Percentiles rank a stretch among this genome's conserved stretches.
These are phyloP conservation scores for Podargus strigoides DNA, from an alignment of 2,797 vertebrate species.

Conservation along the genomic window DNA sequence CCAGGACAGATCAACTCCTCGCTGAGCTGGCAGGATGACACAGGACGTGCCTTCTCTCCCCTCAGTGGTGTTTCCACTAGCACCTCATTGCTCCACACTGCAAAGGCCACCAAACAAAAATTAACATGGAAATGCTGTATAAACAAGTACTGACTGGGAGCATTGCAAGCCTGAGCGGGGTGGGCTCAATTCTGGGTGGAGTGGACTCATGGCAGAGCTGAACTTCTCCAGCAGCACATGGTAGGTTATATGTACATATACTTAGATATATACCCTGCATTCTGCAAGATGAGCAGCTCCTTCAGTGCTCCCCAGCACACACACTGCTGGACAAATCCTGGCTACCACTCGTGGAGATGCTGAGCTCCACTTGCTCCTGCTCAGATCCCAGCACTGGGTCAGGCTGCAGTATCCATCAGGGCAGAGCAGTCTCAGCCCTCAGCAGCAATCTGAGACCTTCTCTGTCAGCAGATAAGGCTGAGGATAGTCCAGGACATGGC, in stretches of 20 bases:
- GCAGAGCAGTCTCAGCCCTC: not conserved
- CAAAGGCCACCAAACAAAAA: not conserved
- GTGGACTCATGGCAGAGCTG: no score
- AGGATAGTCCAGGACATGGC: not conserved
- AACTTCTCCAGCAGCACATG: not conserved
- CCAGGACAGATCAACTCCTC: not conserved
- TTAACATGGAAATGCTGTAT: not conserved
- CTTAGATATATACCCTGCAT: fast-evolving
- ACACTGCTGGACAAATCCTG: not conserved
- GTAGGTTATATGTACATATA: not conserved
- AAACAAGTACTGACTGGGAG: fast-evolving
- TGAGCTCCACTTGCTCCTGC: not conserved
- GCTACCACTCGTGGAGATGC: not conserved
- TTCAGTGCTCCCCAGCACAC: not conserved
- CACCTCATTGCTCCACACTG: not conserved
- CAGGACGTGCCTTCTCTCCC: not conserved
- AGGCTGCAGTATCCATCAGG: not conserved
- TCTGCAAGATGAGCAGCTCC: not conserved
- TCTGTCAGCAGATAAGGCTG: not conserved
- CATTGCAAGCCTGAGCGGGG: fast-evolving
- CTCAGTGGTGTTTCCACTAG: not conserved
- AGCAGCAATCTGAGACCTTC: not conserved
- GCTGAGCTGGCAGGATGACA: not conserved
- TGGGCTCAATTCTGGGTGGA: not conserved
- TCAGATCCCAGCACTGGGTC: not conserved